phyloP scores from a whole-genome alignment of 2,888 invertebrate genomes.

The Doris montereyensis region DNA sequence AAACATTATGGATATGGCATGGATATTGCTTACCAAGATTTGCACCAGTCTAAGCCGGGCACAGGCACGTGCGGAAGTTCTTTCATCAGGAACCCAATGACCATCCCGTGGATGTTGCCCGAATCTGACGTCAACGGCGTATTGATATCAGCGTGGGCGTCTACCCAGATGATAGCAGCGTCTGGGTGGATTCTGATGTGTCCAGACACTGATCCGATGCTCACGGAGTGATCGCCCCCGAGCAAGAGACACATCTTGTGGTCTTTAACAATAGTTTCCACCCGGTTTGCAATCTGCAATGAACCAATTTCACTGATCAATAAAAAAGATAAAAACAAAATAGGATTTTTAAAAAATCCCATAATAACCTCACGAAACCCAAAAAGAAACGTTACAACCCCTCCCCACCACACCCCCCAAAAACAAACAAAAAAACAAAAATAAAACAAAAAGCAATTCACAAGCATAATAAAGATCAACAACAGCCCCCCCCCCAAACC shows the following conservation, averaged over 20 bases:
- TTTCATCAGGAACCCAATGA: conserved; percentile 82
- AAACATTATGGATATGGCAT: too few species aligned
- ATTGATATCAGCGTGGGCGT: conserved; percentile 92
- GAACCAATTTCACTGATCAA: too few species aligned
- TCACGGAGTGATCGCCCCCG: conserved; percentile 91
- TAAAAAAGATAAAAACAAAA: too few species aligned
- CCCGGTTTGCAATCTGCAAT: background rate
- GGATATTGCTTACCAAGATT: conserved; percentile 79
- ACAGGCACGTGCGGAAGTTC: conserved; percentile 79
- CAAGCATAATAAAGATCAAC: too few species aligned
- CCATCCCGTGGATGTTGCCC: conserved; percentile 84
- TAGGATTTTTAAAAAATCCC: too few species aligned
- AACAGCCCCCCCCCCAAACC: too few species aligned
- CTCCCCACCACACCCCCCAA: too few species aligned
- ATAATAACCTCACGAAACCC: too few species aligned
- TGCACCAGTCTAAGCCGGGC: conserved; percentile 80
- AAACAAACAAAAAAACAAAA: too few species aligned
- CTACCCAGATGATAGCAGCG: conserved; percentile 88
- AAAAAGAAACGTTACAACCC: too few species aligned
- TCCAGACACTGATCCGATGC: conserved; percentile 76
- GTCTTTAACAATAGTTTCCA: background rate
- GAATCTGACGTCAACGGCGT: conserved; percentile 85
- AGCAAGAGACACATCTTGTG: conserved; percentile 76
- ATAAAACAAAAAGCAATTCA: too few species aligned
- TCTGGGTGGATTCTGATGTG: conserved; percentile 75